Evolutionary conservation across 2,888 invertebrate species (phyloP).

Genomic region (Drosophila histrio): DNA sequence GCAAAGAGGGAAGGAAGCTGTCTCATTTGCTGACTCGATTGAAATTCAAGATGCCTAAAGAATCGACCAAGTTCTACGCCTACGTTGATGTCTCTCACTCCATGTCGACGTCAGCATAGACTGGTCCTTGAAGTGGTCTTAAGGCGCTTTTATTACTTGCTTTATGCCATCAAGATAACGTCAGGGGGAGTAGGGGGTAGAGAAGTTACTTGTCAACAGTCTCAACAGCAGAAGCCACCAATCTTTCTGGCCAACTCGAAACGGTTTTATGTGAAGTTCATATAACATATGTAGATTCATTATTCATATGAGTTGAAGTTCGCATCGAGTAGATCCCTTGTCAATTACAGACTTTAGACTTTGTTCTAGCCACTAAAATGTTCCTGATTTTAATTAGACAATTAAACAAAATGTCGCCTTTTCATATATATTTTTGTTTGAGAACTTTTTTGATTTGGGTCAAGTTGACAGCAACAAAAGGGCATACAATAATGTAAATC

Average conservation of each 20-base stretch:
- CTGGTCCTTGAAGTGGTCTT: conserved; percentile 33
- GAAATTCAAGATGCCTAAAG: conserved; percentile 15
- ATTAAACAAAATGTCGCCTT: conserved; percentile 38
- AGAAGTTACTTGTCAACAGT: background rate
- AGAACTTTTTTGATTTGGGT: conserved; percentile 59
- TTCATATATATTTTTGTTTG: conserved; percentile 22
- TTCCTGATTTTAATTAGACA: conserved; percentile 44
- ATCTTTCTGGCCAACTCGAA: background rate
- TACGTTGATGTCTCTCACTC: background rate
- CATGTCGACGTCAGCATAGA: background rate
- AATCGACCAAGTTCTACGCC: background rate
- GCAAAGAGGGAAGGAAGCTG: conserved; percentile 1
- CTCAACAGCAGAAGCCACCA: conserved; percentile 1
- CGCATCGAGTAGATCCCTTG: conserved; percentile 7
- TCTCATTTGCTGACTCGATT: conserved; percentile 3
- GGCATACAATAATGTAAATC: conserved; percentile 4
- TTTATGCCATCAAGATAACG: conserved; percentile 2
- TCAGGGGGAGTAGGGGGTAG: background rate
- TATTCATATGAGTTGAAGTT: conserved; percentile 4
- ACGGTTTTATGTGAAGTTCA: background rate
- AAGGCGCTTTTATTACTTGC: conserved; percentile 18
- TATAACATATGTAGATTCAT: conserved; percentile 18
- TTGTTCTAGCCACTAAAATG: background rate
- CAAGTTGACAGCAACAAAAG: conserved; percentile 47
- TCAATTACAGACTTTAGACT: conserved; percentile 30